Evolutionary conservation across 2,797 vertebrate genomes (phyloP).

Genomic region (Bradypus variegatus): DNA sequence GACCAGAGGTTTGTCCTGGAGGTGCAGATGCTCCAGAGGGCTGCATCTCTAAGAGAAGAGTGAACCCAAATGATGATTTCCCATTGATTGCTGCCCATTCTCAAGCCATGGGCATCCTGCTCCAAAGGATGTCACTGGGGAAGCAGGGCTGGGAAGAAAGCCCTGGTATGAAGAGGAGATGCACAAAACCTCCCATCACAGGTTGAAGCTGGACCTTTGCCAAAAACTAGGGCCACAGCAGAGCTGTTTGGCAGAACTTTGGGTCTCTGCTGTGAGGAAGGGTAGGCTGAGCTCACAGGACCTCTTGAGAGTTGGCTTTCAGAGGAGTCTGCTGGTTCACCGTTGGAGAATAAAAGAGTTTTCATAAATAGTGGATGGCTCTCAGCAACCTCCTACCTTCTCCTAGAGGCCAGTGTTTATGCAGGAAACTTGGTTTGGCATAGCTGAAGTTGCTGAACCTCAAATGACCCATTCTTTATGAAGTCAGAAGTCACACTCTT

Average conservation of each 20-base stretch:
- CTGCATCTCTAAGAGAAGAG: background rate
- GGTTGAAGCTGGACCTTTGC: background rate
- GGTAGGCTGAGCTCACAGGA: background rate
- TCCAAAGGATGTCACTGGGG: background rate
- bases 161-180: background rate
- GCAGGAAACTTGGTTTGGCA: background rate
- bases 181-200: background rate
- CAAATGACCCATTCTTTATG: background rate
- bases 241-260: too few relatives aligned
- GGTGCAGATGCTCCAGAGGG: background rate
- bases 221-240: background rate
- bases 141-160: background rate
- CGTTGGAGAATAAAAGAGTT: background rate
- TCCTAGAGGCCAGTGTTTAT: background rate
- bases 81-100: background rate
- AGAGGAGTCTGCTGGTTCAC: background rate
- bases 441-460: background rate
- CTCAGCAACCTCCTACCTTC: background rate
- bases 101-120: background rate
- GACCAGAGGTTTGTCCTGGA: background rate
- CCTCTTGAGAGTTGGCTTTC: background rate
- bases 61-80: background rate
- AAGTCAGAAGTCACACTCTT: background rate
- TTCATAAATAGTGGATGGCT: background rate
- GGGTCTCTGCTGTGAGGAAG: background rate